Percentiles rank a stretch among this genome's conserved stretches.
phyloP scores from a whole-genome alignment of 2,113 vertebrate species.

The Theristicus caerulescens region DNA sequence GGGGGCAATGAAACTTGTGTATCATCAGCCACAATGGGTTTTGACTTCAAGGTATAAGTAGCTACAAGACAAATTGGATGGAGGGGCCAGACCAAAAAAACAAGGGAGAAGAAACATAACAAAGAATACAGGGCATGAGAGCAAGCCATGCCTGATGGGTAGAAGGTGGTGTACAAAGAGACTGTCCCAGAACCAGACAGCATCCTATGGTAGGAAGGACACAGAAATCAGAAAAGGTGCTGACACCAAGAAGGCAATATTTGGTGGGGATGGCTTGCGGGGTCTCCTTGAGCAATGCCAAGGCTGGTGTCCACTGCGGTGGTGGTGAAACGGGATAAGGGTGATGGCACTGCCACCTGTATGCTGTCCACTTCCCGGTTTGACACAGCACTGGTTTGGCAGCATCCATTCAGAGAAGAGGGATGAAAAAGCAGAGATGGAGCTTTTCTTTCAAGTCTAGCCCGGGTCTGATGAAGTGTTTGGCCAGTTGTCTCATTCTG shows the following conservation, averaged over 20 bases:
- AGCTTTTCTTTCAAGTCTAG: not conserved
- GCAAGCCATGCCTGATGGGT: not conserved
- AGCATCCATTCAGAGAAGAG: not conserved
- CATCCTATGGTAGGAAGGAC: not conserved
- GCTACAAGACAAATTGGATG: not conserved
- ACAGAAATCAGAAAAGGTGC: not conserved
- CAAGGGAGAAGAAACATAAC: not conserved
- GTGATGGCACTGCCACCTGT: not conserved
- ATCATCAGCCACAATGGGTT: not conserved
- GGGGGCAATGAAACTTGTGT: not conserved
- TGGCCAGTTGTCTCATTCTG: not conserved
- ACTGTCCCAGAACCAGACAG: not conserved
- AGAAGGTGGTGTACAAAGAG: not conserved
- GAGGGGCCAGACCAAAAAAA: not conserved
- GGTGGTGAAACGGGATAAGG: not conserved
- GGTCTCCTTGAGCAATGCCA: not conserved
- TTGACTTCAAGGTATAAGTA: not conserved
- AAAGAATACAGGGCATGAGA: not conserved
- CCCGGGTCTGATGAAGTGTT: not conserved
- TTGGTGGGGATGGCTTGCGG: not conserved
- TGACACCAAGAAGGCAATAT: not conserved
- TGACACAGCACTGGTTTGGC: not conserved
- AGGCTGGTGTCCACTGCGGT: not conserved
- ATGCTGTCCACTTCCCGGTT: fast-evolving
- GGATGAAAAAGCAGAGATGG: not conserved